phyloP scores from a whole-genome alignment of 1,140 invertebrate genomes.

The Orius insidiosus region DNA sequence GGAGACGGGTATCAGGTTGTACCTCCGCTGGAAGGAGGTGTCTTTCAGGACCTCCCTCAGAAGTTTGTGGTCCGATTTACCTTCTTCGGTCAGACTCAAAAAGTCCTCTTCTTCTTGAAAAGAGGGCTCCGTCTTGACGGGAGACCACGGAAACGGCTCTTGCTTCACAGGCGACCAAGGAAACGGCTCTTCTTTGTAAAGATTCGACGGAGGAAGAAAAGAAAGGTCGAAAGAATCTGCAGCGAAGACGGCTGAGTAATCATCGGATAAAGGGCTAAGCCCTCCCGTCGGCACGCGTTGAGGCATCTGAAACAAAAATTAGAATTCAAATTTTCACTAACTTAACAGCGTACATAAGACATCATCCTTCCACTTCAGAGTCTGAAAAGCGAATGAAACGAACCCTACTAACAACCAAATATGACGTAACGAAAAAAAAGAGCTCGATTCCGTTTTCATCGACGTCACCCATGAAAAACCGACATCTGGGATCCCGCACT shows the following conservation, averaged over 20 bases:
- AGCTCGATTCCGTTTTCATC: too few species aligned
- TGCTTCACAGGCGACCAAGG: background rate
- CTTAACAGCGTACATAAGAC: too few species aligned
- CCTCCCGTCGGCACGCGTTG: constrained; percentile 54
- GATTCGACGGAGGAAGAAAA: constrained; percentile 37
- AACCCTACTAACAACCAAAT: too few species aligned
- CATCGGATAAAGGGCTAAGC: constrained; percentile 43
- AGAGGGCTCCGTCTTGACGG: constrained; percentile 17
- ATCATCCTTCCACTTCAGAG: too few species aligned
- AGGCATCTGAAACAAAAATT: constrained; percentile 49
- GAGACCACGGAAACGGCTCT: constrained; percentile 1
- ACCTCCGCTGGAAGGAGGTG: constrained; percentile 63
- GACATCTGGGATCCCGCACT: too few species aligned
- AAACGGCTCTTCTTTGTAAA: constrained; percentile 20
- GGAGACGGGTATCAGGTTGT: constrained; percentile 58
- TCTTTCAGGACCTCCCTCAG: constrained; percentile 64
- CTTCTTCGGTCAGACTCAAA: background rate
- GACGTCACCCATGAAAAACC: too few species aligned
- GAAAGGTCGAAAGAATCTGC: constrained; percentile 55
- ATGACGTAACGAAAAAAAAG: too few species aligned
- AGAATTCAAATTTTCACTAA: background rate
- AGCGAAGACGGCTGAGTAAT: constrained; percentile 40
- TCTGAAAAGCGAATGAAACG: too few species aligned
- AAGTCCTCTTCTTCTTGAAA: constrained; percentile 18
- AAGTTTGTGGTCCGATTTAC: constrained; percentile 37